These are phyloP conservation scores for Narcine bancroftii DNA, from an alignment of 2,113 vertebrate genomes.

Conservation along the genomic window DNA sequence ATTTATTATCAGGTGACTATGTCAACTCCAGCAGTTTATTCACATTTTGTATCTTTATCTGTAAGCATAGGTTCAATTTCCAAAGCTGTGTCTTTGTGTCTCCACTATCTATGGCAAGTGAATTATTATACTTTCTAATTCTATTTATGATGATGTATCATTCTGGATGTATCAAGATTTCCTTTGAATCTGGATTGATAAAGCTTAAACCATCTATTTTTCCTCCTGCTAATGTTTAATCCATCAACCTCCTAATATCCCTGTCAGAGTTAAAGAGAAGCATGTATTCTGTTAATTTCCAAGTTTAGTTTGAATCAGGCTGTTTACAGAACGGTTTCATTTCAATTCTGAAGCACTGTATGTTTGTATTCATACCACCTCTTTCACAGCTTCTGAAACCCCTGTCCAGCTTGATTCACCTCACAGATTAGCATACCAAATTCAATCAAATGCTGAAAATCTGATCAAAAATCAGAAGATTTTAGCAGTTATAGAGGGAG, in stretches of 20 bases:
- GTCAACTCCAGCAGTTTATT: not conserved
- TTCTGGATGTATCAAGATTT: not conserved
- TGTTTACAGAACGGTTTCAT: not conserved
- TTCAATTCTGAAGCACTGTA: not conserved
- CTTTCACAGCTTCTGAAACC: not conserved
- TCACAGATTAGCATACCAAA: not conserved
- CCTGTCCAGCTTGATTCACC: not conserved
- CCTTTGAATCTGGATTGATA: not conserved
- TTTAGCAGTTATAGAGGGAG: no score
- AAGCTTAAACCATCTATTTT: not conserved
- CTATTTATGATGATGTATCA: not conserved
- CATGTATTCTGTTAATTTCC: not conserved
- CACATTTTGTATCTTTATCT: not conserved
- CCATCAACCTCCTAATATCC: not conserved
- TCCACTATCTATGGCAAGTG: not conserved
- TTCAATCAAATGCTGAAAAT: not conserved
- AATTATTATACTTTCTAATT: not conserved
- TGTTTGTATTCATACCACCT: not conserved
- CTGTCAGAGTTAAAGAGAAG: not conserved
- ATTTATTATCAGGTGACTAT: not conserved
- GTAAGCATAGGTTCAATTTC: not conserved
- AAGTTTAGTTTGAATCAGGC: not conserved
- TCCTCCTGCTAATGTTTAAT: not conserved
- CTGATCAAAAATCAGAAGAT: no score
- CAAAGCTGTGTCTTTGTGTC: not conserved